phyloP scores from a whole-genome alignment of 2,797 vertebrate species.

The Naso thynnoides region DNA sequence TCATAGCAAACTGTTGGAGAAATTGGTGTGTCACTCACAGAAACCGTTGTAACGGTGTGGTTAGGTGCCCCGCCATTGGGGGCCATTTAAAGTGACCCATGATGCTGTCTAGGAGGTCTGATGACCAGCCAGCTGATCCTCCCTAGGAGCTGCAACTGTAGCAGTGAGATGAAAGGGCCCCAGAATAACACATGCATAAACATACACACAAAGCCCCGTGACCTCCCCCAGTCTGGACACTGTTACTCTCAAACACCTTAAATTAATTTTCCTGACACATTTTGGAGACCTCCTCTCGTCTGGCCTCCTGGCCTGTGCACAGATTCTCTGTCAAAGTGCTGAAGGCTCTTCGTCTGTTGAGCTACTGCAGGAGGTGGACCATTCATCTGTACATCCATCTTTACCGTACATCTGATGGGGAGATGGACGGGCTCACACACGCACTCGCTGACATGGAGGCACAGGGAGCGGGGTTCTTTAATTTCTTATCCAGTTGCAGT shows the following conservation, averaged over 20 bases:
- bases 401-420: slow-evolving; percentile 26
- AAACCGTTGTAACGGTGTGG: not conserved
- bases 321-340: slow-evolving; percentile 32
- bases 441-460: slow-evolving; percentile 10
- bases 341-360: slow-evolving; percentile 44
- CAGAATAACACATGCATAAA: slow-evolving; percentile 54
- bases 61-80: not conserved
- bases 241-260: slow-evolving; percentile 52
- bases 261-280: slow-evolving; percentile 53
- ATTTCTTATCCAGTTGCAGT: slow-evolving; percentile 15
- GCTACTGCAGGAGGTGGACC: slow-evolving; percentile 64
- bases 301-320: slow-evolving; percentile 31
- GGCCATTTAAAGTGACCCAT: slow-evolving; percentile 52
- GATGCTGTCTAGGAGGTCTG: slow-evolving; percentile 53
- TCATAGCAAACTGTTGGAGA: not conserved
- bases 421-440: slow-evolving; percentile 25
- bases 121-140: slow-evolving; percentile 74
- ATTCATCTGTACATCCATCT: slow-evolving; percentile 36
- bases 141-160: slow-evolving; percentile 78
- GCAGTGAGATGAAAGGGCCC: slow-evolving; percentile 68
- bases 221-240: slow-evolving; percentile 61
- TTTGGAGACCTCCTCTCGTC: slow-evolving; percentile 52
- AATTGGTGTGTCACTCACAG: not conserved
- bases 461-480: slow-evolving; percentile 15
- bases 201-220: slow-evolving; percentile 28